Evolutionary conservation across 2,888 invertebrate genomes (phyloP), one percentile per base, ranked within the genome.

Genomic region (Thalpophila matura): DNA sequence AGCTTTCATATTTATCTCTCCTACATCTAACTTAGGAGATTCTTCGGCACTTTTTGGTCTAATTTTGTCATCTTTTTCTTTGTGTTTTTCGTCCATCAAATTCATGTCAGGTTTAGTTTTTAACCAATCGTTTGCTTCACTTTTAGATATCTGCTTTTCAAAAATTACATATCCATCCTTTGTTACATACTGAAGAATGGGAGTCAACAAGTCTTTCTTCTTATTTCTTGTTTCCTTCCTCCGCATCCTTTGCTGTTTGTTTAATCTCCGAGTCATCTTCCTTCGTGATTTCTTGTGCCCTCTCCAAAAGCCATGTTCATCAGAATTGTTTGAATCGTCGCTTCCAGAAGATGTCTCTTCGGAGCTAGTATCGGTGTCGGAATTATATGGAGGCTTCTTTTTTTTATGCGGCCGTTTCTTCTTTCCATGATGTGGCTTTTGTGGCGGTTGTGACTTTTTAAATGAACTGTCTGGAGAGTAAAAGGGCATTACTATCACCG

Each of bases 401-500:
- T 74, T 49, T 57, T 67, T 56, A 50, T 47, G 33, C 0, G 62
- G 47, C 37, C 40, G 37, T 53, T 57, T 77, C 56, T 69, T 70
- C 38, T 76, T 75, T 59, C 68, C 49, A 42, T 40, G 35, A 27
- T 51, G 18, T 27, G 61, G 59, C 9, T 43, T 47, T 59, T 24
- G 37, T 45, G 18, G 37, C 43, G 18, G 37, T 18, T 29, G 43
- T 12, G 69, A 31, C 49, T 83, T 86, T 60, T 87, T 89, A 49
- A 72, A 86, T 4, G 83, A 45, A 7, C 84, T 79, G 59, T 93
- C 93, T 16, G 90, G 94, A 0, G 92, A 90, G 67, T 94, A 94
- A 62, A 93, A 92, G 0, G 94, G 94, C 94, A 94, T 94, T 0
- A 94, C 94, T 14, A 94, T 92, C 1, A 94, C 92, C 20, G 94